Evolutionary conservation across 1,140 invertebrate genomes (phyloP).

Genomic region (Cylas formicarius): DNA sequence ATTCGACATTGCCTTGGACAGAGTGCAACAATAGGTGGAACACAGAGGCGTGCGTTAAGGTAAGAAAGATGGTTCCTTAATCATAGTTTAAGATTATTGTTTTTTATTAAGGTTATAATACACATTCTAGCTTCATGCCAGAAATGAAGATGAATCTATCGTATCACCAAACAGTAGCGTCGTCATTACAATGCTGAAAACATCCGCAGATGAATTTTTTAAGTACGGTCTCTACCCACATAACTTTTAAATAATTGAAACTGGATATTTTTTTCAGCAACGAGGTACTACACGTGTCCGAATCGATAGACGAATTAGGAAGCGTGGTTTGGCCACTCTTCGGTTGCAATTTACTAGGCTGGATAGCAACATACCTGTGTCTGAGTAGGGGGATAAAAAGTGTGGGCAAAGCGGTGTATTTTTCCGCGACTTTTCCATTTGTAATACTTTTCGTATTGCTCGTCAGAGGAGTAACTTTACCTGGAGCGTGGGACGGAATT

Average conservation of each 20-base stretch:
- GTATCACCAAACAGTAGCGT: too few relatives aligned
- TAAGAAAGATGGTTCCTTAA: slow-evolving; percentile 25
- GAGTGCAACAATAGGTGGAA: slow-evolving; percentile 86
- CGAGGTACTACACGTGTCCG: slow-evolving; percentile 60
- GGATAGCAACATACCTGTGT: slow-evolving; percentile 72
- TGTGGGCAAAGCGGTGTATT: slow-evolving; percentile 73
- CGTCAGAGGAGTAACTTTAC: slow-evolving; percentile 66
- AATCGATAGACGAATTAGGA: slow-evolving; percentile 58
- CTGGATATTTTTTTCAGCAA: slow-evolving; percentile 47
- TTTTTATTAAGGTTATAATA: too few relatives aligned
- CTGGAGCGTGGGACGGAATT: slow-evolving; percentile 69
- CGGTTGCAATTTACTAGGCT: slow-evolving; percentile 59
- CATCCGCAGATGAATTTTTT: slow-evolving; percentile 79
- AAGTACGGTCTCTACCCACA: slow-evolving; percentile 52
- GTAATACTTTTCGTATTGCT: slow-evolving; percentile 67
- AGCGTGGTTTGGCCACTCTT: slow-evolving; percentile 66
- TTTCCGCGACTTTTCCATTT: slow-evolving; percentile 81
- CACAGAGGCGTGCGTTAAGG: slow-evolving; percentile 61
- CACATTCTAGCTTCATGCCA: too few relatives aligned
- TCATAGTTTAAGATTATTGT: too few relatives aligned
- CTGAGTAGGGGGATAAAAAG: slow-evolving; percentile 74
- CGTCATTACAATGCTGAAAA: too few relatives aligned
- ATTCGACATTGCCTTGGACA: slow-evolving; percentile 73
- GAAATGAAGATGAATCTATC: too few relatives aligned
- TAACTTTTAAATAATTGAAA: slow-evolving; percentile 1